Evolutionary conservation across 2,797 vertebrate species (phyloP), one percentile per base, ranked within the genome.

Genomic region (Syngnathus rostellatus): DNA sequence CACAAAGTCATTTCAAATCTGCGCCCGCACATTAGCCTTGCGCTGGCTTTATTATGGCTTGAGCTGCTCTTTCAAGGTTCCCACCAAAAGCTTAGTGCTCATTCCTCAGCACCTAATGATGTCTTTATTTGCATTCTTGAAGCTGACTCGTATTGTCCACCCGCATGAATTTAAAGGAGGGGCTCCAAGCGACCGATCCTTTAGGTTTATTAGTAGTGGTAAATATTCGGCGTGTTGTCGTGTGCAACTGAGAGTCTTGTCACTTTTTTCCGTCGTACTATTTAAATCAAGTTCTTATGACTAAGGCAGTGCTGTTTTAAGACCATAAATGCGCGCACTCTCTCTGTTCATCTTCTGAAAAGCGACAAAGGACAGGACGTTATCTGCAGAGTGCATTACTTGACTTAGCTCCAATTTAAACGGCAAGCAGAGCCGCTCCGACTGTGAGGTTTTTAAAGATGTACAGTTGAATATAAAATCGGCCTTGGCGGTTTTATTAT

Each of bases 1-100:
- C 61, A 71, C 50, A 60, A 81, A 83, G 82, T 86, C 76, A 79
- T 83, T 82, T 72, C 31, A 31, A 72, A 77, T 85, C 83, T 82
- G 79, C 73, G 77, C 73, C 75, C 80, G 86, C 82, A 85, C 86
- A 77, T 86, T 80, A 70, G 82, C 77, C 74, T 75, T 67, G 71
- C 73, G 77, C 73, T 65, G 75, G 80, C 72, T 83, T 80, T 81
- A 81, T 83, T 82, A 83, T 85, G 75, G 64, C 70, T 69, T 67
- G 67, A 69, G 65, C 69, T 68, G 63, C 74, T 11, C 72, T 85
- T 82, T 80, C 75, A 78, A 82, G 84, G 78, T 81, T 82, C 78
- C 67, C 73, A 73, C 74, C 40, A 62, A 65, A 67, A 69, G 80
- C 72, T 71, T 77, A 21, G 67, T 66, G 48, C 73, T 73, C 70